phyloP scores from a whole-genome alignment of 1,140 invertebrate species.

The Cylas formicarius region DNA sequence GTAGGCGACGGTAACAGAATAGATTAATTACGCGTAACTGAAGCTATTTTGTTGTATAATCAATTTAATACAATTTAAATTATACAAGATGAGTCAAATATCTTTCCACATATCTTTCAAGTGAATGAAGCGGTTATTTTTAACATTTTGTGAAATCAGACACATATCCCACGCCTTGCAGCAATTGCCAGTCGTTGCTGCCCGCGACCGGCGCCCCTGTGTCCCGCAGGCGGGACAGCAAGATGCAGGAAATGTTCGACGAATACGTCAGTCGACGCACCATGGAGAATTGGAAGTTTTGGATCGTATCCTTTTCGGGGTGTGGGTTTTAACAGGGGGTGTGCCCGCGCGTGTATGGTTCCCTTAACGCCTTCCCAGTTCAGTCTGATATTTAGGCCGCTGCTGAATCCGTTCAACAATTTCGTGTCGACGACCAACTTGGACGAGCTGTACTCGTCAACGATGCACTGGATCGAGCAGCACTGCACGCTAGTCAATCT shows the following conservation, averaged over 20 bases:
- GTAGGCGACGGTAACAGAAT: too few relatives aligned
- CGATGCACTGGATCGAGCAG: slow-evolving; percentile 89
- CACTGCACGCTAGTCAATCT: slow-evolving; percentile 90
- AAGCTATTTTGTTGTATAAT: too few relatives aligned
- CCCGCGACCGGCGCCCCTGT: slow-evolving; percentile 93
- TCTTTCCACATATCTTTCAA: too few relatives aligned
- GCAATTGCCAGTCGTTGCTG: slow-evolving; percentile 87
- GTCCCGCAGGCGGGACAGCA: slow-evolving; percentile 78
- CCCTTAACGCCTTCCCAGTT: slow-evolving; percentile 59
- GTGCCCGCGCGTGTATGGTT: slow-evolving; percentile 34
- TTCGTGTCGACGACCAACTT: slow-evolving; percentile 85
- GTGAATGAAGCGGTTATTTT: too few relatives aligned
- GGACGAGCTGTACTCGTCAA: slow-evolving; percentile 87
- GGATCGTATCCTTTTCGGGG: slow-evolving; percentile 76
- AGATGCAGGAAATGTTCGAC: slow-evolving; percentile 92
- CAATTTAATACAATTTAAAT: too few relatives aligned
- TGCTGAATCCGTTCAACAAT: slow-evolving; percentile 83
- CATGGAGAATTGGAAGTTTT: slow-evolving; percentile 94
- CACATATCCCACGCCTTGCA: slow-evolving; percentile 43
- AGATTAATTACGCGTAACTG: too few relatives aligned
- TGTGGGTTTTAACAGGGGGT: background rate
- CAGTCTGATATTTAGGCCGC: slow-evolving; percentile 79
- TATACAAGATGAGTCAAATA: too few relatives aligned
- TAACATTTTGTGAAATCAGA: background rate
- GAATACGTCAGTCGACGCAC: slow-evolving; percentile 82